Evolutionary conservation across 2,888 invertebrate species (phyloP).

Genomic region (Limnephilus lunatus): DNA sequence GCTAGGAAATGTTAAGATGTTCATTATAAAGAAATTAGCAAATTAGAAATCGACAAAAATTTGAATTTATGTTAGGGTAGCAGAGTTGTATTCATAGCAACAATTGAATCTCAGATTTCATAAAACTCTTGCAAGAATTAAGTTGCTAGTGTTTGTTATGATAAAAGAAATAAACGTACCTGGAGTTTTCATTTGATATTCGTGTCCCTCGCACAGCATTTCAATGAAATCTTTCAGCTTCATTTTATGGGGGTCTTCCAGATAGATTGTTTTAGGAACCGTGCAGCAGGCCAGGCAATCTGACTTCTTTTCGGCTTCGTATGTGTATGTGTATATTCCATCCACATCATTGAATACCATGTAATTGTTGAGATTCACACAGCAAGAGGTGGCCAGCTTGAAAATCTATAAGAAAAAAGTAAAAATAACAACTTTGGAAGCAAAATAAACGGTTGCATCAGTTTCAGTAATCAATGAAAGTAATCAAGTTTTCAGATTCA

Average conservation of each 20-base stretch:
- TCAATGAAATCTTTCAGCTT: constrained; percentile 90
- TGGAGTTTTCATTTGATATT: constrained; percentile 95
- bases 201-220: constrained; percentile 84
- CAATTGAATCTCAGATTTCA: no score
- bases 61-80: no score
- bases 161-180: constrained; percentile 70
- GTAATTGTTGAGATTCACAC: constrained; percentile 94
- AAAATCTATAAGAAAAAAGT: constrained; percentile 81
- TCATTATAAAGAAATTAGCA: no score
- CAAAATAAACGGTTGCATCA: no score
- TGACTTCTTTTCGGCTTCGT: constrained; percentile 91
- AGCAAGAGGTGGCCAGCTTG: constrained; percentile 96
- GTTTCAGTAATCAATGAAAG: no score
- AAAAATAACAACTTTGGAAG: neutral
- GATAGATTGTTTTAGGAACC: constrained; percentile 79
- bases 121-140: neutral
- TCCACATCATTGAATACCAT: constrained; percentile 97
- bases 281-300: constrained; percentile 94
- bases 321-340: constrained; percentile 97
- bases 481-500: no score
- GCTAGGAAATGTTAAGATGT: neutral
- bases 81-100: no score
- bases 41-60: no score
- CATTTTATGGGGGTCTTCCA: constrained; percentile 81
- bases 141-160: neutral